These are phyloP conservation scores for Myotis yumanensis DNA, from an alignment of 2,113 vertebrate genomes.

Conservation along the genomic window DNA sequence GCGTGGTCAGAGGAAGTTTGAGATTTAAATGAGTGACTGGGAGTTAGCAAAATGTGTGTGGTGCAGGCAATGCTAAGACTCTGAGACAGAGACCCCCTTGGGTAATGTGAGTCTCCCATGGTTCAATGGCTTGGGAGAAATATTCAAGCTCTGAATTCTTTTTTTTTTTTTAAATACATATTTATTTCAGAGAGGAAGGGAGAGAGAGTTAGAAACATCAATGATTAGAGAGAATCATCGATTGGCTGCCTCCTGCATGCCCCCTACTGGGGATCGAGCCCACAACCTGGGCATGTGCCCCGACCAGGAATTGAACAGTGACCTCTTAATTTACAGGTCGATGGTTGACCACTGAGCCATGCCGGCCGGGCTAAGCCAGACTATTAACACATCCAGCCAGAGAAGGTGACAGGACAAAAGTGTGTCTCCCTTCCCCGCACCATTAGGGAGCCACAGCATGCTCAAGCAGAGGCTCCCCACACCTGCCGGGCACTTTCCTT, in stretches of 20 bases:
- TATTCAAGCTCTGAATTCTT: too few species aligned
- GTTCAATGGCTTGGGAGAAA: not conserved
- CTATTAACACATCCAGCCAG: not conserved
- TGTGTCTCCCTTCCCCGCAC: not conserved
- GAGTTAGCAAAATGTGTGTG: not conserved
- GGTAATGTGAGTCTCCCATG: rapidly evolving
- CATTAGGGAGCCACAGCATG: not conserved
- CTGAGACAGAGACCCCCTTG: not conserved
- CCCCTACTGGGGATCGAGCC: too few species aligned
- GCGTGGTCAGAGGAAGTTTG: not conserved
- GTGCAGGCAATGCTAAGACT: not conserved
- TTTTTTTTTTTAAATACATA: too few species aligned
- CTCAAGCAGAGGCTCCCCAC: not conserved
- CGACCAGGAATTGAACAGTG: too few species aligned
- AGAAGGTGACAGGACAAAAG: not conserved
- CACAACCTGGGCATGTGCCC: too few species aligned
- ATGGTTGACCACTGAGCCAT: too few species aligned
- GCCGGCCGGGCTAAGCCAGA: not conserved
- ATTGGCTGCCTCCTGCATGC: too few species aligned
- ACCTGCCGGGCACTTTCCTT: not conserved
- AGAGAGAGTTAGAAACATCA: too few species aligned
- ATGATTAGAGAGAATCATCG: too few species aligned
- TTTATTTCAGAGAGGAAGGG: too few species aligned
- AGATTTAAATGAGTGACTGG: not conserved
- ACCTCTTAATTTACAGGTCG: too few species aligned